Base-by-base conservation (phyloP, 2,888 invertebrate species). In the Cheiracanthium punctorium region DNA sequence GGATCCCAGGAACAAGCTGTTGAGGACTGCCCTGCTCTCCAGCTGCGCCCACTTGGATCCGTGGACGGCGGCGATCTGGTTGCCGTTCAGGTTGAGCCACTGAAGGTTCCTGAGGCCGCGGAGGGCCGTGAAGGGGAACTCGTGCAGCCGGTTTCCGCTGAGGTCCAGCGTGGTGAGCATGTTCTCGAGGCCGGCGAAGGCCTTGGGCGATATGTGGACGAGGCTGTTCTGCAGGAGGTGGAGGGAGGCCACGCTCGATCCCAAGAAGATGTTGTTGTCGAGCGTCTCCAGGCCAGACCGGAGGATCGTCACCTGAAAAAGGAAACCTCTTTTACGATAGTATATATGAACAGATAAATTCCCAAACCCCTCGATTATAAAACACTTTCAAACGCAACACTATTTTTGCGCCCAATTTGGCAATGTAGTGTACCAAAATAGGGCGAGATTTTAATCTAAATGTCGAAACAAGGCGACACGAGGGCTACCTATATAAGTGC, bases 241-340 rank as follows among this genome's bases (percentile, higher is more conserved):
- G 43, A 82, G 28, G 10, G 82, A 82, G 0, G 82, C 76, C 2
- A 82, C 77, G 33, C 37, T 77, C 0, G 82, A 70, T 8, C 82
- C 82, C 12, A 32, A 20, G 0, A 82, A 48, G n/a, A 43, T 29
- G 28, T 72, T 30, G 7, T 77, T 67, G 12, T 82, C 76, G 24
- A 82, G 14, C 0, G 58, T 24, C 20, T 70, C 58, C 29, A 82
- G 43, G n/a, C 77, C 82, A 20, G 82, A 82, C 10, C 82, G 82
- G n/a, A 82, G 41, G 0, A 82, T 37, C 12, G 82, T 75, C 0
- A 82, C 82, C 82, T 82, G 93, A 90, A 93, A 93, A 24, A 30
- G 20, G 37, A 17, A 70, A n/a, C n/a, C n/a, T n/a, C n/a, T n/a
- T n/a, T n/a, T n/a, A n/a, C n/a, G n/a, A n/a, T n/a, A n/a, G n/a